Conservation (phyloP, 2,113 vertebrate species). For the Mandrillus leucophaeus region DNA sequence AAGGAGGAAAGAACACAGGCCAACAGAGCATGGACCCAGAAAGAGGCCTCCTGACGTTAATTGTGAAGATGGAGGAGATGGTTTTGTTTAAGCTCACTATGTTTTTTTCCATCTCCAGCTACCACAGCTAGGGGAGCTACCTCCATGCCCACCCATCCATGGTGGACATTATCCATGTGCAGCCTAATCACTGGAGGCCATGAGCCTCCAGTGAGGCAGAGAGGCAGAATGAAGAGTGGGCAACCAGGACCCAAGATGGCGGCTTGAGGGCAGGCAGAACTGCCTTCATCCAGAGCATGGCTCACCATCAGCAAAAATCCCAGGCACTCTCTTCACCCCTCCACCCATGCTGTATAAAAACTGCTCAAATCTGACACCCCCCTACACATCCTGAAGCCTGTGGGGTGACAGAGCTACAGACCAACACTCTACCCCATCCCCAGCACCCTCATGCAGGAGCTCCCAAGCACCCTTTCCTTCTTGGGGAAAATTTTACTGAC, state of each 20-base stretch:
- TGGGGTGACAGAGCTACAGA: not conserved
- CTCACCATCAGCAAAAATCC: not conserved
- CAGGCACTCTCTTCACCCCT: too few relatives aligned
- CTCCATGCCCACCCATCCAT: not conserved
- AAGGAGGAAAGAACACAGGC: not conserved
- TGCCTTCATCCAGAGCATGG: accelerated
- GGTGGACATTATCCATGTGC: accelerated
- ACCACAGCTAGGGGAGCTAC: not conserved
- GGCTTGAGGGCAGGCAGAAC: not conserved
- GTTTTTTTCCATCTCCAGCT: not conserved
- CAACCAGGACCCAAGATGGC: accelerated
- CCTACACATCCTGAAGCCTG: not conserved
- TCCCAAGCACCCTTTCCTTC: not conserved
- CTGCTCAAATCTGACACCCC: not conserved
- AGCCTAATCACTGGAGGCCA: not conserved
- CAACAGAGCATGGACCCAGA: not conserved
- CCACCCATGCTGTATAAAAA: not conserved
- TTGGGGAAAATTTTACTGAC: not conserved
- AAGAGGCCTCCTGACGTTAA: not conserved
- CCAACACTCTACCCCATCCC: too few relatives aligned
- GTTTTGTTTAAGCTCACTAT: not conserved
- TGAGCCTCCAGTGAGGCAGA: too few relatives aligned
- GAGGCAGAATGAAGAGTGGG: not conserved
- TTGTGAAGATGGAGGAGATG: not conserved
- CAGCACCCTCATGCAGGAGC: not conserved